Evolutionary conservation across 2,797 vertebrate species (phyloP).

Genomic region (Triplophysa yarkandensis): DNA sequence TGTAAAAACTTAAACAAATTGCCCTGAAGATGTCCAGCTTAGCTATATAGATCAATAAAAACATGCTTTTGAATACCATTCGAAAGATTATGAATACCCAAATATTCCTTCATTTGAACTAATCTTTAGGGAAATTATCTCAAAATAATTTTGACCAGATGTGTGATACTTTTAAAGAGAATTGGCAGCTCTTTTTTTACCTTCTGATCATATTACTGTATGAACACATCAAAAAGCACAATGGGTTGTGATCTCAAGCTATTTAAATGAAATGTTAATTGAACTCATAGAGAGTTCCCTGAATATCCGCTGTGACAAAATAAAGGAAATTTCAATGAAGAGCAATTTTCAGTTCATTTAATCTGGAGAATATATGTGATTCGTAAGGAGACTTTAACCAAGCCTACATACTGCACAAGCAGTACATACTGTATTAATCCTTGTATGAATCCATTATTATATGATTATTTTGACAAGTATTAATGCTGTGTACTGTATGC

Average conservation of each 20-base stretch:
- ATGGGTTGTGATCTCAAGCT: background rate
- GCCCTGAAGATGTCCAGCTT: background rate
- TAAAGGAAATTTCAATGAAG: background rate
- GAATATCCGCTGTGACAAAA: background rate
- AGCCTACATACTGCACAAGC: too few relatives aligned
- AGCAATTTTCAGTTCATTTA: background rate
- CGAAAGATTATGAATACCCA: background rate
- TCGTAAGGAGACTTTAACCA: too few relatives aligned
- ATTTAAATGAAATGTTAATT: constrained; percentile 7
- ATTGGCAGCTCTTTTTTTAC: background rate
- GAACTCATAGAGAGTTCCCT: background rate
- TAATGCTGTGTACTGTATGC: background rate
- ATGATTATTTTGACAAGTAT: too few relatives aligned
- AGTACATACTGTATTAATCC: too few relatives aligned
- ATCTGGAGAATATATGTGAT: background rate
- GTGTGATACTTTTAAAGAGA: background rate
- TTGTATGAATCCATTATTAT: too few relatives aligned
- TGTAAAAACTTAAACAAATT: too few relatives aligned
- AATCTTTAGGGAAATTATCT: background rate
- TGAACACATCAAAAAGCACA: background rate
- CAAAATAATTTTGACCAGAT: background rate
- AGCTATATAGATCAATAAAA: background rate
- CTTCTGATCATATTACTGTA: background rate
- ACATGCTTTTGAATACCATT: background rate
- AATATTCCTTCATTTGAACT: background rate